Percentiles rank a stretch among this genome's conserved stretches.
phyloP scores from a whole-genome alignment of 2,113 vertebrate genomes.

The Talpa occidentalis region DNA sequence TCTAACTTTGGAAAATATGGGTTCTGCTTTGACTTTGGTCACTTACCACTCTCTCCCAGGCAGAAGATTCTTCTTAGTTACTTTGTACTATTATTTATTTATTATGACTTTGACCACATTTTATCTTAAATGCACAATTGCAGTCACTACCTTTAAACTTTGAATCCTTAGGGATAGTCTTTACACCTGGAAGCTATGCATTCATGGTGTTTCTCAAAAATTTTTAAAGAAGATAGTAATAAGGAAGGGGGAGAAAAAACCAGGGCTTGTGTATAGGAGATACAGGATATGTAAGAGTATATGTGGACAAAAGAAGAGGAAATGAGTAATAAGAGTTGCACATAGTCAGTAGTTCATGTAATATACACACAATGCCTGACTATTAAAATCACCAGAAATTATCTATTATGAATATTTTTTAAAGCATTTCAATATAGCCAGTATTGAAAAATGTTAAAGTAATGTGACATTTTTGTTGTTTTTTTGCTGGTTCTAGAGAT shows the following conservation, averaged over 20 bases:
- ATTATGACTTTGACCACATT: background rate
- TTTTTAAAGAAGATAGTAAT: background rate
- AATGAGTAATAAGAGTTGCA: background rate
- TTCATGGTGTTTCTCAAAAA: background rate
- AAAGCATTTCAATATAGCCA: background rate
- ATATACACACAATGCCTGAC: background rate
- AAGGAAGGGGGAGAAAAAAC: background rate
- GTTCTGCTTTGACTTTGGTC: background rate
- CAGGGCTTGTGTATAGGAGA: background rate
- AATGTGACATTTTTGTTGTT: background rate
- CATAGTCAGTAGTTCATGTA: background rate
- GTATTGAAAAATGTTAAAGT: background rate
- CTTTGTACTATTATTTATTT: background rate
- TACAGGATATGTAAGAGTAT: background rate
- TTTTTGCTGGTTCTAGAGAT: background rate
- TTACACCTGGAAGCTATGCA: background rate
- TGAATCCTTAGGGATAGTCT: background rate
- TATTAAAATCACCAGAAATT: background rate
- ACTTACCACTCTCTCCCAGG: background rate
- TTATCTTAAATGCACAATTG: background rate
- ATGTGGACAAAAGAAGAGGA: background rate
- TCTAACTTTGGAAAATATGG: background rate
- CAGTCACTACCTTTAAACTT: background rate
- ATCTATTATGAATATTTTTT: background rate
- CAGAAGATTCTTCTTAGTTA: background rate